Conservation (phyloP, 2,888 invertebrate genomes). For the Lamproptera curius region DNA sequence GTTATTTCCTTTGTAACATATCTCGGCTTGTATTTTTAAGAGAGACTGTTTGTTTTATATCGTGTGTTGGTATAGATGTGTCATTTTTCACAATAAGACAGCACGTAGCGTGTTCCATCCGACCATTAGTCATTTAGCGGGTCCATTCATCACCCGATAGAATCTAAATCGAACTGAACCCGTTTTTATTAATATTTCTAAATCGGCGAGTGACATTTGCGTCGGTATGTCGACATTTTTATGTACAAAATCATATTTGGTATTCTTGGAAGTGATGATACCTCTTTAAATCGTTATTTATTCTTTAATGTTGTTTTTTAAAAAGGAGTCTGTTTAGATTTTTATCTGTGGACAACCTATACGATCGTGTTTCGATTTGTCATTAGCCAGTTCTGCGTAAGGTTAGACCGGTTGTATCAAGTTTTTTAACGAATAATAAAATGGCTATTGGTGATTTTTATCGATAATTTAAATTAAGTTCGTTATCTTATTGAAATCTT, state of each 20-base stretch:
- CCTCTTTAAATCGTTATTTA: neutral
- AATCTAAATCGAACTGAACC: conserved; percentile 6
- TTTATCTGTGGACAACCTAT: neutral
- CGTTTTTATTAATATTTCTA: conserved; percentile 16
- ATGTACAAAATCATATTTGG: conserved; percentile 11
- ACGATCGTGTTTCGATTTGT: neutral
- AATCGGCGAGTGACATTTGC: conserved; percentile 17
- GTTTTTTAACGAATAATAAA: too few relatives aligned
- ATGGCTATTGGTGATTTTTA: too few relatives aligned
- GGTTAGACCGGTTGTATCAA: neutral
- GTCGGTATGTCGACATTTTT: conserved; percentile 8
- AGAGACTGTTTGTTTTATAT: neutral
- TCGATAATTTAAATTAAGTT: too few relatives aligned
- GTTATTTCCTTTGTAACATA: too few relatives aligned
- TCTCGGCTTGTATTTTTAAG: too few relatives aligned
- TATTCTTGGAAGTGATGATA: conserved; percentile 11
- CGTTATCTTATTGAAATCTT: too few relatives aligned
- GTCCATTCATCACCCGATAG: conserved; percentile 12
- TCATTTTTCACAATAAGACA: neutral
- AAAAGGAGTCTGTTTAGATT: neutral
- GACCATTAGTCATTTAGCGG: neutral
- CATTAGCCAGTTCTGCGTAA: neutral
- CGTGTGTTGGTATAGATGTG: neutral
- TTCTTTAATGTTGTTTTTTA: neutral
- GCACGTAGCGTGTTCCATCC: neutral